These are phyloP conservation scores for Sorex maritimensis DNA, from an alignment of 2,797 vertebrate genomes.

Conservation along the genomic window DNA sequence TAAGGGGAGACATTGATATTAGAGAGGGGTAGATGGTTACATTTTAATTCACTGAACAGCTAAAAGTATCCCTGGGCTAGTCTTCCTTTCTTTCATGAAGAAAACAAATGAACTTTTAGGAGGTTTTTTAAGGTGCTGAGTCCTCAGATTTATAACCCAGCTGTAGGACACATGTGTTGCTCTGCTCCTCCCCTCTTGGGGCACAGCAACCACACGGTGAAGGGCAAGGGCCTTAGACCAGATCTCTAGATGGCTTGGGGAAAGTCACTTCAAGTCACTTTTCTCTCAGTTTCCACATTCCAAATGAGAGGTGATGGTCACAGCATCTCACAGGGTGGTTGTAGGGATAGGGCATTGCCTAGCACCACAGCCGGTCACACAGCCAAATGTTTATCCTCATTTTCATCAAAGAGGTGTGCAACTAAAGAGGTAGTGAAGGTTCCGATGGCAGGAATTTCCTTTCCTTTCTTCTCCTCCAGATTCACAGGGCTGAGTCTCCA, in stretches of 20 bases:
- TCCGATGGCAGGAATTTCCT: neutral
- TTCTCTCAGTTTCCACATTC: neutral
- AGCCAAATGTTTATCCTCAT: neutral
- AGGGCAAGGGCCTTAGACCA: neutral
- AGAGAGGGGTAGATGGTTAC: constrained; percentile 69
- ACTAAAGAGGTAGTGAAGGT: neutral
- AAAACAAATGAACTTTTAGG: constrained; percentile 74
- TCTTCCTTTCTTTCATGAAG: constrained; percentile 68
- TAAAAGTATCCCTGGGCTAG: constrained; percentile 3
- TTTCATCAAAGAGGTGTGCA: neutral
- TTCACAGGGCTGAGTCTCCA: neutral
- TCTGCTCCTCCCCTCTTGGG: neutral
- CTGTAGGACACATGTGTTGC: constrained; percentile 63
- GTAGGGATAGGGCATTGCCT: neutral
- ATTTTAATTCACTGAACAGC: constrained; percentile 82
- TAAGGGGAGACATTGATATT: constrained; percentile 68
- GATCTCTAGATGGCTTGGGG: neutral
- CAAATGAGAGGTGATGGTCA: neutral
- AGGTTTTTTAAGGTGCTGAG: constrained; percentile 61
- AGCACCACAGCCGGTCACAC: neutral
- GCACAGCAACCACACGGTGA: neutral
- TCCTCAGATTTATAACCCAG: constrained; percentile 75
- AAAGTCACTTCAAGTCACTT: neutral
- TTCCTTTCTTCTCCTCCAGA: neutral
- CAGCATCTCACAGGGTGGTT: neutral